Evolutionary conservation across 2,888 invertebrate species (phyloP), one percentile per base, ranked within the genome.

Genomic region (Nomada ruficornis): DNA sequence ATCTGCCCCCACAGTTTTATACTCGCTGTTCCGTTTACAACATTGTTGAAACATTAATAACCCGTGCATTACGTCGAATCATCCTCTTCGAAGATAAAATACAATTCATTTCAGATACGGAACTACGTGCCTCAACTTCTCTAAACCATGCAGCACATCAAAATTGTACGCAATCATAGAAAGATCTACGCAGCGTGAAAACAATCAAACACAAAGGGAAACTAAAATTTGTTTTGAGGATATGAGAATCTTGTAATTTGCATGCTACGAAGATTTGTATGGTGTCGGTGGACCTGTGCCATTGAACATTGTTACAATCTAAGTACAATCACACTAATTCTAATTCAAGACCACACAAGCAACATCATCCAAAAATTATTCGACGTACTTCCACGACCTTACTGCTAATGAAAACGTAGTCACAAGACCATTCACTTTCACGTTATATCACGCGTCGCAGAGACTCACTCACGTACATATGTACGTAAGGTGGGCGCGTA

Each of bases 351-450:
- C 15, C 57, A 15, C 50, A 10, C 60, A 29, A 15, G 18, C 9
- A 29, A 47, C 29, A 55, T 55, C 57, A 18, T 26, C 2, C n/a
- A 18, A 57, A 11, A 52, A 13, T 59, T 77, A 55, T 47, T 60
- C 60, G 2, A 57, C 84, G 82, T 80, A 77, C 82, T 88, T 86
- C 82, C 65, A 26, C 78, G 84, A 67, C 77, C 77, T 88, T 80
- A 82, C 69, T 75, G 81, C 44, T 29, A 62, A 57, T 50, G 26
- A 64, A 18, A 20, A 47, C 69, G 36, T 54, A 68, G 23, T 63
- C 75, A 74, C 75, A 71, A 44, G 50, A 20, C 80, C 87, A 71
- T 80, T 88, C 83, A 75, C 87, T 86, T 87, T 88, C 82, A 68
- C 80, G 57, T 82, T 63, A 62, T 68, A 57, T 75, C 69, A 60